Conservation (phyloP, 2,797 vertebrate species). For the Dromococcyx pavoninus region DNA sequence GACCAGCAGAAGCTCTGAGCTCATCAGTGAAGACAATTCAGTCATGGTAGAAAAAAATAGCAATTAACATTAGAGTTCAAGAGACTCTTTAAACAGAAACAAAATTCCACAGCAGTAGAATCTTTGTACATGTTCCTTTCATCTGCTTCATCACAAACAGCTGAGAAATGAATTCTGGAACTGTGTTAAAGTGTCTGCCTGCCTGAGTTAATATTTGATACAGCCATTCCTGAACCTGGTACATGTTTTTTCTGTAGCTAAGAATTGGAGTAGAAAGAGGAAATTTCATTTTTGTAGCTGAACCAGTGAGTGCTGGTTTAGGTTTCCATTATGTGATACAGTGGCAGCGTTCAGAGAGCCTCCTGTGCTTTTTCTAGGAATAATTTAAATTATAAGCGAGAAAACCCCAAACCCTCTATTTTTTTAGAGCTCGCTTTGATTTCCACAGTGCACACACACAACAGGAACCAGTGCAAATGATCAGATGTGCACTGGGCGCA, state of each 20-base stretch:
- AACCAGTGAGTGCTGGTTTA: background rate
- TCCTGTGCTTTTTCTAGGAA: background rate
- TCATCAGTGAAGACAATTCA: constrained; percentile 3
- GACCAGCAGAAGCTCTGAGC: background rate
- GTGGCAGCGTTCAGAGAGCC: background rate
- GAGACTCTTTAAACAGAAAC: background rate
- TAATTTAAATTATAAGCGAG: background rate
- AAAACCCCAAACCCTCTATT: fast-evolving
- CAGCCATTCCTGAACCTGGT: background rate
- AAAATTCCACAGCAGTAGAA: background rate
- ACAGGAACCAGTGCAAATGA: background rate
- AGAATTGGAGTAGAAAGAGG: background rate
- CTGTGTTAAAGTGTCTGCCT: constrained; percentile 13
- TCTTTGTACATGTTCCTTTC: background rate
- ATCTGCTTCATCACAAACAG: background rate
- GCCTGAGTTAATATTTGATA: constrained; percentile 5
- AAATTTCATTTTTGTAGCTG: background rate
- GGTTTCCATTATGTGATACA: background rate
- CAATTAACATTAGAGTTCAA: constrained; percentile 20
- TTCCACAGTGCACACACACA: background rate
- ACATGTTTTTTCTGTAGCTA: constrained; percentile 4
- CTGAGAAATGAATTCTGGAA: background rate
- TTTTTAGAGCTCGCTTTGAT: background rate
- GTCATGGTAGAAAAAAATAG: background rate
- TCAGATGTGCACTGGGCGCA: background rate